phyloP scores from a whole-genome alignment of 1,140 invertebrate genomes.

The Lordiphosa collinella region DNA sequence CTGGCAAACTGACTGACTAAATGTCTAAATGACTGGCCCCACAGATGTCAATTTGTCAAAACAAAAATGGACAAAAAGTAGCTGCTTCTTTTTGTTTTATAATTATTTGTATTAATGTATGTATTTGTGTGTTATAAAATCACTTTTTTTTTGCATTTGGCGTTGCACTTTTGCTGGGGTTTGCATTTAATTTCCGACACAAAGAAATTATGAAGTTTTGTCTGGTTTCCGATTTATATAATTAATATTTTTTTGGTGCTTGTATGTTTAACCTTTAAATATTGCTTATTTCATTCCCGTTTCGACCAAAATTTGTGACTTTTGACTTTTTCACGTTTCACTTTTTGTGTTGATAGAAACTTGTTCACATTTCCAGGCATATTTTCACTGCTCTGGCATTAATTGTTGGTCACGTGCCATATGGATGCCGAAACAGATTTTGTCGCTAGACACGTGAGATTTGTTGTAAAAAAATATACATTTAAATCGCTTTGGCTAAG shows the following conservation, averaged over 20 bases:
- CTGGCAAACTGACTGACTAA: constrained; percentile 1
- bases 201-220: not conserved
- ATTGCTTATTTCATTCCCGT: constrained; percentile 30
- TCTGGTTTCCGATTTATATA: constrained; percentile 13
- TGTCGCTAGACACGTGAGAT: constrained; percentile 40
- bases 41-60: constrained; percentile 53
- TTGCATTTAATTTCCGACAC: not conserved
- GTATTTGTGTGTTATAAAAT: constrained; percentile 22
- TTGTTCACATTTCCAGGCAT: not conserved
- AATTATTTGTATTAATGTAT: no score
- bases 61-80: not conserved
- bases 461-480: not conserved
- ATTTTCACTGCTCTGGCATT: constrained; percentile 22
- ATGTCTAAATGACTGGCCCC: constrained; percentile 15
- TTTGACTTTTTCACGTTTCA: constrained; percentile 14
- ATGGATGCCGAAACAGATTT: constrained; percentile 31
- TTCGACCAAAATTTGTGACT: constrained; percentile 20
- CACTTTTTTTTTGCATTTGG: constrained; percentile 9
- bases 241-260: constrained; percentile 12
- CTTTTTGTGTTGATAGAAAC: not conserved
- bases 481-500: constrained; percentile 6
- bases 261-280: constrained; percentile 56
- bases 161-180: constrained; percentile 7
- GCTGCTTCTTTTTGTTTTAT: constrained; percentile 7
- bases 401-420: constrained; percentile 63